These are phyloP conservation scores for Euleptes europaea DNA, from an alignment of 2,113 vertebrate genomes.

Conservation along the genomic window DNA sequence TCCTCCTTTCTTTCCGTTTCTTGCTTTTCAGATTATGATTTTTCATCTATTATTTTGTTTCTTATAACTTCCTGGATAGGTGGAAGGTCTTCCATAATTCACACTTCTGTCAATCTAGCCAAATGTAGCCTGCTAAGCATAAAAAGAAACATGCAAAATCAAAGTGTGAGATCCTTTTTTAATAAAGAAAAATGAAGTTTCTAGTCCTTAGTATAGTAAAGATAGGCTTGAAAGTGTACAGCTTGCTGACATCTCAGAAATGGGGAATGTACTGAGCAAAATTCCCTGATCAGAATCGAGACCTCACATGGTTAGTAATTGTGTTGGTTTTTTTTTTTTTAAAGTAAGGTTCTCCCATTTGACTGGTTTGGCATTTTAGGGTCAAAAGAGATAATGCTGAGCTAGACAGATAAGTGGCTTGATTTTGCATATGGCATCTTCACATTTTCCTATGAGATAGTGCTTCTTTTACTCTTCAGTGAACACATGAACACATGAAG, in stretches of 20 bases:
- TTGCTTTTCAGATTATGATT: slow-evolving; percentile 51
- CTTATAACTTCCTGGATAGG: slow-evolving; percentile 83
- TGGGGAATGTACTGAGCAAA: background rate
- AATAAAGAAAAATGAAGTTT: background rate
- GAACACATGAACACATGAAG: no score
- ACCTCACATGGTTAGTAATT: no score
- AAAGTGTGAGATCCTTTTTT: background rate
- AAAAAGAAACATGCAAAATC: slow-evolving; percentile 73
- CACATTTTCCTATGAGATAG: no score
- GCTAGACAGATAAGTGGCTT: no score
- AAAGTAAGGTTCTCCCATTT: no score
- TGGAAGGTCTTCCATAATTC: slow-evolving; percentile 83
- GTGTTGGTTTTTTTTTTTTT: no score
- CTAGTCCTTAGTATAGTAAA: background rate
- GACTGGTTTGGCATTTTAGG: no score
- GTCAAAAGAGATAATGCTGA: no score
- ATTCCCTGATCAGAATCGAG: background rate
- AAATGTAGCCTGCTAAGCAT: slow-evolving; percentile 79
- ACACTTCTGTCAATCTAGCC: slow-evolving; percentile 80
- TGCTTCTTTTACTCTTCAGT: no score
- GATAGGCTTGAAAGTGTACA: background rate
- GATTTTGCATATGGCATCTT: no score
- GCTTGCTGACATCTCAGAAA: background rate
- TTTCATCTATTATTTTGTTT: slow-evolving; percentile 80
- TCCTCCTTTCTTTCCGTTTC: slow-evolving; percentile 30